Evolutionary conservation across 2,113 vertebrate species (phyloP).

Genomic region (Caracal caracal): DNA sequence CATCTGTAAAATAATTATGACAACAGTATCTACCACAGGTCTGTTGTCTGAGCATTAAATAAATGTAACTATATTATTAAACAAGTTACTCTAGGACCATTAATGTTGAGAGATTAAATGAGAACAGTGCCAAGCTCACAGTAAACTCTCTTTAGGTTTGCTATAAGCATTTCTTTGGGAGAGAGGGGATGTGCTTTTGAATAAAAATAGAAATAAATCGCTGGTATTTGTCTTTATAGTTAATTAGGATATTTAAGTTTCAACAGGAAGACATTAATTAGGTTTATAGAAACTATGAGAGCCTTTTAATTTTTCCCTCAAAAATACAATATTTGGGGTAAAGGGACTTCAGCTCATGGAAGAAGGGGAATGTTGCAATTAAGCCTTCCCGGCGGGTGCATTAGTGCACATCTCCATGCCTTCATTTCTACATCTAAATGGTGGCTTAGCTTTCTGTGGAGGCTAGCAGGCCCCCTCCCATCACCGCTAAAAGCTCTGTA

Average conservation of each 20-base stretch:
- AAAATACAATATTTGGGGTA: neutral
- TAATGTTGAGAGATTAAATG: neutral
- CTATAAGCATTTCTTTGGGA: neutral
- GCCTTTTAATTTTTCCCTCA: neutral
- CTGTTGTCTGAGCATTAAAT: neutral
- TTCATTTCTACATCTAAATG: neutral
- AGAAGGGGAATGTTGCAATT: neutral
- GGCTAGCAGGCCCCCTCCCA: neutral
- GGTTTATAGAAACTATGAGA: neutral
- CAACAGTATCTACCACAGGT: neutral
- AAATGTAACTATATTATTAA: neutral
- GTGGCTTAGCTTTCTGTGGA: neutral
- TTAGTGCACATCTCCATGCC: rapidly evolving
- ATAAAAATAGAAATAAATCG: neutral
- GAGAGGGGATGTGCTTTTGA: neutral
- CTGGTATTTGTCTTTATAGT: neutral
- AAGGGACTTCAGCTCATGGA: neutral
- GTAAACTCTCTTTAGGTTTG: neutral
- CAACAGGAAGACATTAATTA: neutral
- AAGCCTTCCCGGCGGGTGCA: rapidly evolving
- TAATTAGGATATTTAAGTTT: neutral
- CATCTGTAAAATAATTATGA: neutral
- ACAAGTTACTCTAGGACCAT: neutral
- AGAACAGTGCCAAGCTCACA: neutral
- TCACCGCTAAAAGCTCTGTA: neutral